phyloP scores from a whole-genome alignment of 1,140 invertebrate species.

The Mizuhopecten yessoensis region DNA sequence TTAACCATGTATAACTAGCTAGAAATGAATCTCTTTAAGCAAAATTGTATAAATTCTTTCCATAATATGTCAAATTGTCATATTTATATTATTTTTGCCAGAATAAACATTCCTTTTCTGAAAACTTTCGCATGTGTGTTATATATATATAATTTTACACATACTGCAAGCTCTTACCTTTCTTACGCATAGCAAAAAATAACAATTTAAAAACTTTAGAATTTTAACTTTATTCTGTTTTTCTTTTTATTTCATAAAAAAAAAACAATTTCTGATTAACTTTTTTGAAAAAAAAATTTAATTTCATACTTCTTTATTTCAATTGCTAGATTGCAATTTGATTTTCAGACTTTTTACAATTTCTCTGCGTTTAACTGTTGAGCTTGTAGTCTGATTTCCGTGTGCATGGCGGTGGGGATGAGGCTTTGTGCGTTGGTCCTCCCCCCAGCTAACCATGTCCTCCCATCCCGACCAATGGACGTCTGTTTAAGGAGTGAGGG shows the following conservation, averaged over 20 bases:
- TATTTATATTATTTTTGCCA: slow-evolving; percentile 34
- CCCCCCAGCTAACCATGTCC: slow-evolving; percentile 12
- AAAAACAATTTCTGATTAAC: background rate
- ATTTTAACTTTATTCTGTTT: too few species aligned
- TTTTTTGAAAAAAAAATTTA: background rate
- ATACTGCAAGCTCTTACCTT: background rate
- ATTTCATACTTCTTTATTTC: background rate
- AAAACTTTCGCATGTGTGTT: slow-evolving; percentile 38
- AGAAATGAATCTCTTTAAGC: slow-evolving; percentile 8
- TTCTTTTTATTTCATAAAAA: too few species aligned
- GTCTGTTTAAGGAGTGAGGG: background rate
- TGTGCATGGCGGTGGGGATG: background rate
- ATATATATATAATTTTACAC: slow-evolving; percentile 15
- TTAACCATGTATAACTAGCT: background rate
- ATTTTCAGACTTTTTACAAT: background rate
- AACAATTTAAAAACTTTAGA: background rate
- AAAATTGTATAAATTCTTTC: slow-evolving; percentile 34
- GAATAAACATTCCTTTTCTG: slow-evolving; percentile 27
- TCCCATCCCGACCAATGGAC: background rate
- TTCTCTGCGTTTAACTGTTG: background rate
- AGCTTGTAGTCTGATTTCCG: slow-evolving; percentile 1
- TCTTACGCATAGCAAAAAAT: slow-evolving; percentile 5
- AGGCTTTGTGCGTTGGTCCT: background rate
- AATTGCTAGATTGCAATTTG: background rate
- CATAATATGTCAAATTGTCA: slow-evolving; percentile 13